Percentiles rank a stretch among this genome's conserved stretches.
These are phyloP conservation scores for Tauraco hartlaubi DNA, from an alignment of 2,797 vertebrate genomes.

Conservation along the genomic window DNA sequence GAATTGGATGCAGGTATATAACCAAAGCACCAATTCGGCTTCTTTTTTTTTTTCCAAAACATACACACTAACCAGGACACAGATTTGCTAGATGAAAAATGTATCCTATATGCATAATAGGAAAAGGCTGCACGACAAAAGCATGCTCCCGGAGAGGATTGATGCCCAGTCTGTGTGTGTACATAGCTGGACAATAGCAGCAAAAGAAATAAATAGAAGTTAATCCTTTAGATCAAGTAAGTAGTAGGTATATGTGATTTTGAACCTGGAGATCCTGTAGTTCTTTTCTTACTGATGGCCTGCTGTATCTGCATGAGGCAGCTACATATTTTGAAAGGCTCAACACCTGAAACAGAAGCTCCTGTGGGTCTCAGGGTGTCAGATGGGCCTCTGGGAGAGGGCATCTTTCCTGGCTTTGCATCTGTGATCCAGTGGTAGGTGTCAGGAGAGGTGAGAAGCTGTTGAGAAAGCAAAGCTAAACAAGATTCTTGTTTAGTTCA, in stretches of 20 bases:
- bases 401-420: not conserved
- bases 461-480: constrained; percentile 17
- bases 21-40: not conserved
- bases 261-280: not conserved
- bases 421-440: not conserved
- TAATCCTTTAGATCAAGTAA: not conserved
- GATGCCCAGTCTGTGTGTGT: not conserved
- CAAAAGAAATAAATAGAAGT: not conserved
- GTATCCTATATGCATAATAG: not conserved
- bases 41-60: not conserved
- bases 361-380: fast-evolving
- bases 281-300: not conserved
- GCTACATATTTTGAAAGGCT: not conserved
- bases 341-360: not conserved
- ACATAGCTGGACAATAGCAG: fast-evolving
- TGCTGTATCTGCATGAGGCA: not conserved
- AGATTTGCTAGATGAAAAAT: not conserved
- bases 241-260: not conserved
- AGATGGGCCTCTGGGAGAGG: not conserved
- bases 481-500: not conserved
- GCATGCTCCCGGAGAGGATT: not conserved
- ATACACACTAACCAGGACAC: not conserved
- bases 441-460: not conserved
- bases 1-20: not conserved
- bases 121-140: not conserved